Conservation (phyloP, 2,113 vertebrate species). For the Glareola pratincola region DNA sequence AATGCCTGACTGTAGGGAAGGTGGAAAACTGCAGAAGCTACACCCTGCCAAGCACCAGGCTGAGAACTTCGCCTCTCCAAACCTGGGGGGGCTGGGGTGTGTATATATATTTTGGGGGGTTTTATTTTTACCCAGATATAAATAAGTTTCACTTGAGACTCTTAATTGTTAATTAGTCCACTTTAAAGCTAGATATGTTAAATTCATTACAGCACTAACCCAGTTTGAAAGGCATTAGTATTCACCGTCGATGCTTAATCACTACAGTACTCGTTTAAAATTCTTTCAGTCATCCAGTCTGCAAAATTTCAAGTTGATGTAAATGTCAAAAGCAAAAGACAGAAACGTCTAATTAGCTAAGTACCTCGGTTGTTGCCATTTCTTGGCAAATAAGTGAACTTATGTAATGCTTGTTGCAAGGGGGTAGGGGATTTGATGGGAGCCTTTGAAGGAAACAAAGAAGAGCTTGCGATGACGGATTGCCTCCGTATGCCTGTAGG, state of each 20-base stretch:
- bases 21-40: not conserved
- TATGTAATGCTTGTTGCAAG: not conserved
- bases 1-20: not conserved
- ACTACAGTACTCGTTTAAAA: conserved; percentile 55
- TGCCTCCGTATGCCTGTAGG: not conserved
- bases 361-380: not conserved
- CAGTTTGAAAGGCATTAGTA: conserved; percentile 49
- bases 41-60: not conserved
- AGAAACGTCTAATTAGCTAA: conserved; percentile 64
- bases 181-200: conserved; percentile 23
- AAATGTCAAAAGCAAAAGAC: conserved; percentile 73
- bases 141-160: conserved; percentile 32
- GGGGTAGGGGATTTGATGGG: not conserved
- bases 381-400: conserved; percentile 36
- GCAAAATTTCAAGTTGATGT: conserved; percentile 63
- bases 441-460: not conserved
- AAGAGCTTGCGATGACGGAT: not conserved
- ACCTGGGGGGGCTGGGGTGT: not conserved
- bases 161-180: conserved; percentile 51
- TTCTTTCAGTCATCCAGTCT: conserved; percentile 56
- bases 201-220: conserved; percentile 2
- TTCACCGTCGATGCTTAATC: conserved; percentile 57
- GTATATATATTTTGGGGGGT: too few relatives aligned
- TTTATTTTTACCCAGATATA: not conserved
- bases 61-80: not conserved